Base-by-base conservation (phyloP, 2,113 vertebrate species). In the Phaetusa simplex region DNA sequence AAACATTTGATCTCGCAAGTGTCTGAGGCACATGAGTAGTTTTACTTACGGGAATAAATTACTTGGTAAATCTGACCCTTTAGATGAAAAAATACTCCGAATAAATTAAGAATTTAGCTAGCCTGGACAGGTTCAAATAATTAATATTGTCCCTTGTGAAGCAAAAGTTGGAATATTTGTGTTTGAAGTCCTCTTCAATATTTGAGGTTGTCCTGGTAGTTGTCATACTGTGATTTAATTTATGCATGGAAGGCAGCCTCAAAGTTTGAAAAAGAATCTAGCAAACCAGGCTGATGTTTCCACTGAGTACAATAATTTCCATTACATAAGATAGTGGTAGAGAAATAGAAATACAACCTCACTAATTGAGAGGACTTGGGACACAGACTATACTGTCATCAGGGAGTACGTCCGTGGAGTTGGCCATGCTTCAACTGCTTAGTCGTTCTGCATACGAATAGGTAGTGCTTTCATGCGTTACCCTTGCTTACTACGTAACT, bases 251-350 rank as follows among this genome's bases (percentile, higher is more conserved):
- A 95, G 53, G 72, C 69, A 96, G 73, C 59, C 86, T 94, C 73
- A 70, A 62, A 86, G 45, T 87, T 52, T 71, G 40, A 94, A 95
- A 72, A 90, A 72, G 12, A 71, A 93, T 47, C 70, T 11, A 92
- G 92, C 90, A 96, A 98, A 97, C 69, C 55, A 96, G 96, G 87
- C 58, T 94, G 86, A 50, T 92, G 77, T 34, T 94, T 92, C 90
- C 36, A 53, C 7, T 12, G 14, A 80, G 23, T 72, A 85, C 52
- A 79, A 6, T 38, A 71, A 88, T 73, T 90, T 69, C 78, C 78
- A 76, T 70, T 65, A 73, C 5, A 6, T 32, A 79, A 69, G 70
- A 93, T 1, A 82, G 43, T 32, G 30, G 62, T 85, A 93, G 94
- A 66, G 77, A 94, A 97, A 94, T n/a, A 82, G 95, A 93, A 86